Evolutionary conservation across 2,797 vertebrate genomes (phyloP), one percentile per base, ranked within the genome.

Genomic region (Gallinago solitaria): DNA sequence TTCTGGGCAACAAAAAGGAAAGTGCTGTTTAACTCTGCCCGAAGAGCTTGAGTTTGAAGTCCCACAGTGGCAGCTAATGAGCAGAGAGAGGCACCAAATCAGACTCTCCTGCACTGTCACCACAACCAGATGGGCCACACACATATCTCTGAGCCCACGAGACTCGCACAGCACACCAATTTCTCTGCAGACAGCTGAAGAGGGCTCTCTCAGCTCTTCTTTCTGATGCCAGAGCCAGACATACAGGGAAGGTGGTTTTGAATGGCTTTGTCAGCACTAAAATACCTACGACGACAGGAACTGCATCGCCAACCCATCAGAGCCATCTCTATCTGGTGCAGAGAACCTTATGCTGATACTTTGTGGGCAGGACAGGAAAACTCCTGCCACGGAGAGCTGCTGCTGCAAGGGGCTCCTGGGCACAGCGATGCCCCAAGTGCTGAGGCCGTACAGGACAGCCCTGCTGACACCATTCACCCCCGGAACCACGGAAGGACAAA

Each of bases 1-100:
- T 99, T 99, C 99, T 99, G 96, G 65, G 94, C 60, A 45, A 13
- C 69, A 85, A 78, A 76, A 18, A 63, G 91, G 68, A 27, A 87
- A 77, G 35, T 1, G 43, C 30, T 73, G 61, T 30, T 53, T 8
- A 83, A 21, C 24, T 28, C 57, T 4, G 33, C 50, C 56, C 27
- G 15, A 43, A 20, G 0, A 13, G 53, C 45, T 15, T 15, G 4
- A 1, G 2, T 6, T 17, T 17, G 64, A 30, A 23, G 16, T 39
- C 0, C 1, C 48, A 9, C 0, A 0, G 16, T 27, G 32, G 59
- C 1, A 2, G 24, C 12, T 75, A 69, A 20, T 0, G 5, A 83
- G 60, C 19, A 64, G 54, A 16, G 1, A 15, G 9, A 64, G 43
- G 56, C 14, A 67, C 39, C 0, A 0, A 43, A 30, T 3, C 23